Conservation (phyloP, 2,888 invertebrate genomes). For the Ochropleura leucogaster region DNA sequence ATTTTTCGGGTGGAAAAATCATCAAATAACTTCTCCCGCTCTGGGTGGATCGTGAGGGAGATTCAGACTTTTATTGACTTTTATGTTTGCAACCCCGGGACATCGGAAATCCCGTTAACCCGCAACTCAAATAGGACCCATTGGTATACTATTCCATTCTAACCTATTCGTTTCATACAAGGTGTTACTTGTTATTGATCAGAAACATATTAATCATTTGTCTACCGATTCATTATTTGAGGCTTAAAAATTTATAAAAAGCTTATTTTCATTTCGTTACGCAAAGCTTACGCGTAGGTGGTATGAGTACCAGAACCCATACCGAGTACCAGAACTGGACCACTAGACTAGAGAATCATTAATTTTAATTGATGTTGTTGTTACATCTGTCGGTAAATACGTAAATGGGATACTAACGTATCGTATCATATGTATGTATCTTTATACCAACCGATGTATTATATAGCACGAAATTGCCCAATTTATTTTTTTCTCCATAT, state of each 20-base stretch:
- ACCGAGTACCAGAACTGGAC: constrained; percentile 1
- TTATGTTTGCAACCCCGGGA: too few relatives aligned
- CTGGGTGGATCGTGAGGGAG: too few relatives aligned
- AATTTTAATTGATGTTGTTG: constrained; percentile 41
- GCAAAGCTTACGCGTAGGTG: background rate
- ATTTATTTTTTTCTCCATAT: constrained; percentile 27
- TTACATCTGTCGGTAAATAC: constrained; percentile 3
- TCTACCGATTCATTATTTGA: background rate
- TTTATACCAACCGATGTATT: background rate
- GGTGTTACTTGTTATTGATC: background rate
- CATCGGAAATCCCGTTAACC: too few relatives aligned
- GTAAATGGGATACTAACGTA: background rate
- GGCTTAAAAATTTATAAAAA: constrained; percentile 18
- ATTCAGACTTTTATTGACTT: too few relatives aligned
- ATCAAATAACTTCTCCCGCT: too few relatives aligned
- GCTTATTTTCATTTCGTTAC: constrained; percentile 33
- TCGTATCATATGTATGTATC: background rate
- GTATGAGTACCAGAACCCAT: constrained; percentile 6
- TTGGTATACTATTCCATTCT: too few relatives aligned
- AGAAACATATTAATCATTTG: background rate
- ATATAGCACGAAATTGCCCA: constrained; percentile 26
- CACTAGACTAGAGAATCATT: constrained; percentile 32
- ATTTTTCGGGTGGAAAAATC: too few relatives aligned
- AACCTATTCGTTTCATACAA: background rate
- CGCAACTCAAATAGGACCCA: too few relatives aligned